Conservation (phyloP, 2,888 invertebrate species). For the Tetramorium bicarinatum region DNA sequence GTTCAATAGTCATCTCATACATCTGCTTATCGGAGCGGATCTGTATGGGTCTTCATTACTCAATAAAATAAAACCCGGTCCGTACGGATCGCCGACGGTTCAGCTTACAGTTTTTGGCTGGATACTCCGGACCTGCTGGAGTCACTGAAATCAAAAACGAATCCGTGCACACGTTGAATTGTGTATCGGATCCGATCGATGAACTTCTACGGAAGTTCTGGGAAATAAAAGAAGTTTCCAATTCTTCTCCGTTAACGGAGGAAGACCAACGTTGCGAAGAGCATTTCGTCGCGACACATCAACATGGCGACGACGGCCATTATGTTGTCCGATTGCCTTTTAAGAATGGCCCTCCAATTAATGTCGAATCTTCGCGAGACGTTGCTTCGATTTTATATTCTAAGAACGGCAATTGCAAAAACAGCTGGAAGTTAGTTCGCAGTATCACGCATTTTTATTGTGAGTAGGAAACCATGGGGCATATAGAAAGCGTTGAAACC, state of each 20-base stretch:
- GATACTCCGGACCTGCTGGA: too few species aligned
- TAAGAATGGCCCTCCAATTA: background rate
- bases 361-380: background rate
- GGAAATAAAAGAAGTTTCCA: background rate
- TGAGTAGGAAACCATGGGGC: background rate
- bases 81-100: too few species aligned
- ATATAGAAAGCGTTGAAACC: background rate
- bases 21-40: too few species aligned
- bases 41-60: too few species aligned
- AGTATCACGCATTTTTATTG: background rate
- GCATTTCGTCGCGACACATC: background rate
- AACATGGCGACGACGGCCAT: background rate
- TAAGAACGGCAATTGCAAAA: background rate
- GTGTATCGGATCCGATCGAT: background rate
- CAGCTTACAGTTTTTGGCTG: too few species aligned
- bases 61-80: too few species aligned
- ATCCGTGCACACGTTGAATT: background rate
- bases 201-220: background rate
- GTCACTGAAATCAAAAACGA: too few species aligned
- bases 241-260: background rate
- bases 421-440: background rate
- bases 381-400: background rate
- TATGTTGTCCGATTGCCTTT: background rate
- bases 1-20: too few species aligned
- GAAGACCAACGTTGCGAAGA: background rate